Evolutionary conservation across 2,113 vertebrate genomes (phyloP).

Genomic region (Vidua chalybeata): DNA sequence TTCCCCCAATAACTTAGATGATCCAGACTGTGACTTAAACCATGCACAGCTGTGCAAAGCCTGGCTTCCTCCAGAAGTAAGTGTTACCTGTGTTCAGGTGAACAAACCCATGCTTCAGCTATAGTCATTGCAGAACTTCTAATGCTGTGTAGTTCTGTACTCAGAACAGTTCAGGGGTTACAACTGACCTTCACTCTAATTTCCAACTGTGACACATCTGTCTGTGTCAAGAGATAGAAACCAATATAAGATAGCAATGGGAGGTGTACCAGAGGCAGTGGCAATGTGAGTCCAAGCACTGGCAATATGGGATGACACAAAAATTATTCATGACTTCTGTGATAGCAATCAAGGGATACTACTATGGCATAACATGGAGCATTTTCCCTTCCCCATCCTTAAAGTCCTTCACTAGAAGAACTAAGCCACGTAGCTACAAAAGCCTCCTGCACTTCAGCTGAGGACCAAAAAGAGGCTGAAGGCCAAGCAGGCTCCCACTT

Average conservation of each 20-base stretch:
- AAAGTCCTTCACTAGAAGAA: neutral
- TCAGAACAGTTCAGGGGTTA: neutral
- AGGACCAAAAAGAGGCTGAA: neutral
- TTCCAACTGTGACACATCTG: neutral
- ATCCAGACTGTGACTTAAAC: neutral
- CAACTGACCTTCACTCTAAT: neutral
- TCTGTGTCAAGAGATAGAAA: neutral
- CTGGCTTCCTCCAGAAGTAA: neutral
- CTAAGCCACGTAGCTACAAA: neutral
- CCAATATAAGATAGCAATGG: neutral
- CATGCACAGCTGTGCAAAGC: neutral
- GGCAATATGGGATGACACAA: neutral
- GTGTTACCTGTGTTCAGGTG: neutral
- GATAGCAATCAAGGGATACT: neutral
- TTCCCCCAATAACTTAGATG: neutral
- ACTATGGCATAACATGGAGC: neutral
- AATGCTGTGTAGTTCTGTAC: neutral
- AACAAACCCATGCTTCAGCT: neutral
- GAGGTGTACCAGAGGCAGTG: rapidly evolving
- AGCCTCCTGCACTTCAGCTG: neutral
- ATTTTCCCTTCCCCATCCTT: neutral
- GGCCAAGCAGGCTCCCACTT: neutral
- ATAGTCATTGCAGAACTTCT: neutral
- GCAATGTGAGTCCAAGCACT: neutral
- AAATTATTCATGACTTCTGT: neutral